phyloP scores from a whole-genome alignment of 2,888 invertebrate species.

The Mythimna vitellina region DNA sequence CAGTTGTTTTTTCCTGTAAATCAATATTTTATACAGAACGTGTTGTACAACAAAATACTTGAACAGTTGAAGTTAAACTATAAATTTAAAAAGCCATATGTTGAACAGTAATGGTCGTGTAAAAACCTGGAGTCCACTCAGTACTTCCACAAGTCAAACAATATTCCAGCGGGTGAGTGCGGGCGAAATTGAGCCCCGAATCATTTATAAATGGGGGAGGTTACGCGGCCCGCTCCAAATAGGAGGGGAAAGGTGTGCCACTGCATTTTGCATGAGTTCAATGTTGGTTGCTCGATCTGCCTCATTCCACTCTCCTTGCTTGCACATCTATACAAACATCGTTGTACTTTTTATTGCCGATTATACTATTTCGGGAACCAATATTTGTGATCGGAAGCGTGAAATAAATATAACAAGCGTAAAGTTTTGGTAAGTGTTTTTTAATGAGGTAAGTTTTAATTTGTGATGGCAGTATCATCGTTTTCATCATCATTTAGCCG shows the following conservation, averaged over 20 bases:
- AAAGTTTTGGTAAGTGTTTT: neutral
- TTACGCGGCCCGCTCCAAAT: constrained; percentile 66
- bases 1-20: neutral
- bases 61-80: constrained; percentile 2
- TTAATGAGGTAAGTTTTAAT: neutral
- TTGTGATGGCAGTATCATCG: neutral
- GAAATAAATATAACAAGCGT: neutral
- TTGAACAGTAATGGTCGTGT: constrained; percentile 29
- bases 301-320: constrained; percentile 67
- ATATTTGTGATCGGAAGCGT: constrained; percentile 17
- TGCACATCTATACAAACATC: constrained; percentile 58
- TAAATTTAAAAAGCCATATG: constrained; percentile 21
- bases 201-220: constrained; percentile 87
- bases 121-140: constrained; percentile 61
- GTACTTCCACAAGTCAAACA: constrained; percentile 83
- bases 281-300: constrained; percentile 76
- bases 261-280: constrained; percentile 87
- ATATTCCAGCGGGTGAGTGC: constrained; percentile 77
- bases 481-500: neutral
- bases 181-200: constrained; percentile 85
- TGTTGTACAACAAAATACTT: constrained; percentile 15
- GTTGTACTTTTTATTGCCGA: constrained; percentile 54
- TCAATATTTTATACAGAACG: constrained; percentile 1
- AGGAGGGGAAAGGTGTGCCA: constrained; percentile 75
- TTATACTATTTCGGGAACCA: constrained; percentile 41